These are phyloP conservation scores for Boloria euphrosyne DNA, from an alignment of 2,888 invertebrate species.

Conservation along the genomic window DNA sequence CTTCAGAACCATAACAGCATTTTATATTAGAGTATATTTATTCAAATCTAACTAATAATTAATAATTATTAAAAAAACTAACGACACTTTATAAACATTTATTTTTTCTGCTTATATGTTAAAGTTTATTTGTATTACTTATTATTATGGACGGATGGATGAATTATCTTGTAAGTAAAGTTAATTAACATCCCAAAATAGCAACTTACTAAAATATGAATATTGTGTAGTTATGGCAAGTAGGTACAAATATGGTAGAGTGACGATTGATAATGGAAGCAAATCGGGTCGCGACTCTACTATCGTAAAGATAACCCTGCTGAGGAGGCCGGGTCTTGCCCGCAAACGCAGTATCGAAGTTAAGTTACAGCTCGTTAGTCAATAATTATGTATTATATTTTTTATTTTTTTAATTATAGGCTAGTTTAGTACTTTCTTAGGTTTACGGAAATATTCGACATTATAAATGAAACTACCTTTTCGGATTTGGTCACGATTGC, in stretches of 20 bases:
- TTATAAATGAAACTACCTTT: no score
- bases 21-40: no score
- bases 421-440: no score
- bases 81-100: no score
- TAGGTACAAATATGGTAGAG: slow-evolving; percentile 19
- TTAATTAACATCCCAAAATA: slow-evolving; percentile 17
- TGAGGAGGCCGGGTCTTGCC: slow-evolving; percentile 53
- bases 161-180: not conserved
- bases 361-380: slow-evolving; percentile 3
- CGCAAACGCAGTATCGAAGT: slow-evolving; percentile 23
- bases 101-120: not conserved
- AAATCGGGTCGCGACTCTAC: slow-evolving; percentile 37
- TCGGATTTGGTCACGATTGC: no score
- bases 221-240: not conserved
- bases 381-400: not conserved
- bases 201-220: not conserved
- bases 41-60: no score
- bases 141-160: not conserved
- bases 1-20: slow-evolving; percentile 1
- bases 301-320: slow-evolving; percentile 51
- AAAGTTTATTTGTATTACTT: not conserved
- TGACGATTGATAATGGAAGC: slow-evolving; percentile 32
- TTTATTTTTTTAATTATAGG: no score
- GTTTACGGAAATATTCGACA: no score
- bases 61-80: no score